Conservation (phyloP, 2,797 vertebrate species). For the Pempheris klunzingeri region DNA sequence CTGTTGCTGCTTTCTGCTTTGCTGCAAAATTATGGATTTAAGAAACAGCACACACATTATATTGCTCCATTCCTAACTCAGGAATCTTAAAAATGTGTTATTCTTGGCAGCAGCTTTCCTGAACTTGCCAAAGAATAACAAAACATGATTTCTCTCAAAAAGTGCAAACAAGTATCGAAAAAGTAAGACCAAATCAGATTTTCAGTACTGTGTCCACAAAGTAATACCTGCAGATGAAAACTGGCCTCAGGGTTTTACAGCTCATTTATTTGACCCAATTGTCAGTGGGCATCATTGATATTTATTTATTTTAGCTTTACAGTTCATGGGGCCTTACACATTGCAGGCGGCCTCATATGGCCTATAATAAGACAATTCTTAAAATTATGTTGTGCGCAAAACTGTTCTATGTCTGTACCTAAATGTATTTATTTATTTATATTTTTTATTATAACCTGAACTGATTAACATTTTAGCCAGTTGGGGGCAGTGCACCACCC, state of each 20-base stretch:
- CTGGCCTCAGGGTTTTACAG: neutral
- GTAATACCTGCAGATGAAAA: neutral
- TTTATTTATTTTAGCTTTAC: neutral
- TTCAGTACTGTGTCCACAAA: neutral
- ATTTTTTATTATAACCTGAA: no score
- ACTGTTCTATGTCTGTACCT: rapidly evolving
- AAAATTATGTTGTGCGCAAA: neutral
- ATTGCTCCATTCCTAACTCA: constrained; percentile 1
- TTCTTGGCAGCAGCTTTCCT: constrained; percentile 4
- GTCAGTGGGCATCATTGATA: neutral
- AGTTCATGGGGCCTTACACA: neutral
- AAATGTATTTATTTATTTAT: rapidly evolving
- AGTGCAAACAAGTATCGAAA: no score
- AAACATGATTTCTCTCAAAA: neutral
- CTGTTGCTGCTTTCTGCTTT: neutral
- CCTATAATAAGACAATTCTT: neutral
- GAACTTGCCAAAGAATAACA: neutral
- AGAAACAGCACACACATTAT: neutral
- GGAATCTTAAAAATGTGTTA: neutral
- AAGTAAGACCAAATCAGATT: neutral
- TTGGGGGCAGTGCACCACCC: neutral
- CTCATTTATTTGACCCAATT: neutral
- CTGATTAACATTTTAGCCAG: neutral
- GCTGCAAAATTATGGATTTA: neutral
- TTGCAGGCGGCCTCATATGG: neutral